Base-by-base conservation (phyloP, 2,888 invertebrate species). In the Drosophila mimica region DNA sequence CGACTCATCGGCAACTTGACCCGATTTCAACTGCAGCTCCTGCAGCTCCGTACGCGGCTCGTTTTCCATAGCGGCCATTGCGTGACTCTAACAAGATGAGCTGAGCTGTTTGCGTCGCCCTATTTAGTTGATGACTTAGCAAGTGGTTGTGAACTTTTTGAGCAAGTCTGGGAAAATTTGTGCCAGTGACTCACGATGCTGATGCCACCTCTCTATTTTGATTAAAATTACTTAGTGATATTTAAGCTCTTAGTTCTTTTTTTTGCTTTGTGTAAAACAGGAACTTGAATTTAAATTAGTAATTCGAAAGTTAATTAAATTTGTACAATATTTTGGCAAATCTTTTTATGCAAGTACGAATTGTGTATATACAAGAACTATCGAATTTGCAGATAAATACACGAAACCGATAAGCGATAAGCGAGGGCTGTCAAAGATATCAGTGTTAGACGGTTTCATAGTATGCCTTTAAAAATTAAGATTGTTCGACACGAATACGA, bases 41-140 rank as follows among this genome's bases (percentile, higher is more conserved):
- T 91, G 89, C 79, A 92, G 72, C 80, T 92, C 92, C 1, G 91
- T 83, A 31, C 91, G 92, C 8, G 91, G 91, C 43, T 82, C 83
- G 64, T 88, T 84, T 58, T 89, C 90, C n/a, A 79, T 74, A 62
- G 83, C 77, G 62, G 89, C 80, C 90, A 91, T 91, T 61, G 61
- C 65, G 67, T 66, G 51, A 51, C 49, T 31, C 28, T 28, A 13
- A 59, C 43, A 8, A 34, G 49, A 38, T 60, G 20, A 46, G 46
- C 25, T 46, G 46, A 46, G 46, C 4, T 61, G n/a, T 40, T 63
- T 59, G 46, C 46, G 52, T 64, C 20, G 49, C 56, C 49, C 63
- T 71, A 13, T 38, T 38, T 15, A 46, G 25, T 46, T 25, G 66
- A 70, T 73, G 76, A 70, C 60, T 76, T 76, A 74, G 72, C 84